These are phyloP conservation scores for Carpatolechia fugitivella DNA, from an alignment of 2,888 invertebrate species.

Conservation along the genomic window DNA sequence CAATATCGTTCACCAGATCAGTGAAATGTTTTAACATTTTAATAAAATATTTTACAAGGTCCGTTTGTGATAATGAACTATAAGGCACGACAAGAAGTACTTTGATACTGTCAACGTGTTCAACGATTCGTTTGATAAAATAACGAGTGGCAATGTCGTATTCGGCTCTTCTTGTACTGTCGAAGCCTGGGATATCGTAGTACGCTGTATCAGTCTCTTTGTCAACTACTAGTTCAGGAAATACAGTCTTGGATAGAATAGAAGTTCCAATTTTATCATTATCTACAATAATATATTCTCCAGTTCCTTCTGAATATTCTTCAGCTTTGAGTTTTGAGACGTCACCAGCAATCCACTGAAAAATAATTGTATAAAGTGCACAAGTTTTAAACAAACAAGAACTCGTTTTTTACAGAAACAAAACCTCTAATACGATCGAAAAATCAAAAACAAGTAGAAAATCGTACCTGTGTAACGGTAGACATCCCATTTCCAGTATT, in stretches of 20 bases:
- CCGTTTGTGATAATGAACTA: no score
- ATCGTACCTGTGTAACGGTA: not conserved
- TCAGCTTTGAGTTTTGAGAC: not conserved
- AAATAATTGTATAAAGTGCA: no score
- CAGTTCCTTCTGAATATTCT: not conserved
- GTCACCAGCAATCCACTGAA: not conserved
- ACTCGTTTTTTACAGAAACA: no score
- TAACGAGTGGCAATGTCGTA: no score
- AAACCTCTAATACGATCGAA: no score
- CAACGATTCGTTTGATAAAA: not conserved
- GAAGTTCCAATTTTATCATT: not conserved
- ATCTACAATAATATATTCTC: not conserved
- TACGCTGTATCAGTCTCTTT: not conserved
- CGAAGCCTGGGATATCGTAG: no score
- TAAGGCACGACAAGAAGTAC: not conserved
- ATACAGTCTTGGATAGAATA: not conserved
- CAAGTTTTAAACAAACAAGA: no score
- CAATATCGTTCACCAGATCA: not conserved
- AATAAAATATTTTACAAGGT: no score
- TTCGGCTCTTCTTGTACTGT: no score
- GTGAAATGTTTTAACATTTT: not conserved
- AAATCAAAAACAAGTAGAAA: not conserved
- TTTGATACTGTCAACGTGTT: not conserved
- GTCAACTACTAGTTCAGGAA: not conserved
- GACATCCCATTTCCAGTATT: not conserved